These are phyloP conservation scores for Polyploca ridens DNA, from an alignment of 2,888 invertebrate genomes.

Conservation along the genomic window DNA sequence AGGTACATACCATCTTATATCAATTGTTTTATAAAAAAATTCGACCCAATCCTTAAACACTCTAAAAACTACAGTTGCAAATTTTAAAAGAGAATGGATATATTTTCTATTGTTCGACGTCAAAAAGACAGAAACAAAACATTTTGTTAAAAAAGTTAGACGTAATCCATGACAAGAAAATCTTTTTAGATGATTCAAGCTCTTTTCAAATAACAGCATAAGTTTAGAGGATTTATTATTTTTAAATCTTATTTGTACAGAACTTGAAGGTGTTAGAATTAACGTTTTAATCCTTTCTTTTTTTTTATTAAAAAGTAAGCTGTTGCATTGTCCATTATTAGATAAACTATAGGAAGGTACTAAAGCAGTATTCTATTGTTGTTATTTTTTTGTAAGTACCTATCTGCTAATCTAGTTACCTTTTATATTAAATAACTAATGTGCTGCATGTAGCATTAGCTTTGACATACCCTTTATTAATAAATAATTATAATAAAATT, in stretches of 20 bases:
- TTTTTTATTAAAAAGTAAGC: neutral
- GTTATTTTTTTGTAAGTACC: too few species aligned
- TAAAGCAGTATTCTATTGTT: too few species aligned
- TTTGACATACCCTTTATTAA: too few species aligned
- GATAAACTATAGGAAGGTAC: too few species aligned
- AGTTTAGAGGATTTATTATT: neutral
- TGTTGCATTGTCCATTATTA: neutral
- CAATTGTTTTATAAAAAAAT: too few species aligned
- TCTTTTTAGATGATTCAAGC: neutral
- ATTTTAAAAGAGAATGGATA: neutral
- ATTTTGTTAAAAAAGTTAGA: neutral
- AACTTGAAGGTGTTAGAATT: constrained; percentile 6
- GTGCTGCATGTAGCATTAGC: too few species aligned
- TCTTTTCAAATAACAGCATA: neutral
- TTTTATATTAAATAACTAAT: too few species aligned
- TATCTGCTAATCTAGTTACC: too few species aligned
- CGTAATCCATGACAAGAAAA: constrained; percentile 3
- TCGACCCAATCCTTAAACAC: too few species aligned
- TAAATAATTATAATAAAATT: too few species aligned
- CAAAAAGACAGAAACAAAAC: neutral
- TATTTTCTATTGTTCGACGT: neutral
- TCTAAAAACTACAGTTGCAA: neutral
- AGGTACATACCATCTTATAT: too few species aligned
- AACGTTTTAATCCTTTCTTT: constrained; percentile 3
- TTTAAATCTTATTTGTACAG: neutral